Base-by-base conservation (phyloP, 2,888 invertebrate species). In the Dorcus parallelipipedus region DNA sequence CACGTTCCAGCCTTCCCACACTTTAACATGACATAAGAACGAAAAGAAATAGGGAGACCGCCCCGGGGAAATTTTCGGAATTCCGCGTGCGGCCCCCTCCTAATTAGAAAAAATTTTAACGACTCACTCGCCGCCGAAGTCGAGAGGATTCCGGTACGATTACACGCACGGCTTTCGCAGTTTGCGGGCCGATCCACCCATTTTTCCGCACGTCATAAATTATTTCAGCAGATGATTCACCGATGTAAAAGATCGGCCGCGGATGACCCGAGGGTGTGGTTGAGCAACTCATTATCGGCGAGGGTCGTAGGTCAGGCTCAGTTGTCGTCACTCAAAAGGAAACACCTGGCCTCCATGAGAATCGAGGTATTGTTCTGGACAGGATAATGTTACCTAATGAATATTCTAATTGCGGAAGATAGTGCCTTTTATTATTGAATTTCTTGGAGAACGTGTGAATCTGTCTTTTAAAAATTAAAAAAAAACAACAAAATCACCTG, bases 171-270 rank as follows among this genome's bases (percentile, higher is more conserved):
- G 20, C 41, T 23, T 23, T 17, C 17, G 20, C 17, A 17, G 45
- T 17, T 45, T 20, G 20, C 17, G 20, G 17, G 20, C n/a, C 45
- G 17, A 65, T 69, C 67, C 66, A 69, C 55, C 58, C 48, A 54
- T 56, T 58, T 60, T 60, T 61, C 60, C 58, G 56, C 63, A 61
- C 59, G 47, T 58, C 52, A 52, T 61, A 63, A 63, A 63, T 61
- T 61, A 63, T 62, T 60, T 60, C 60, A 45, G 17, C 45, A 23
- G 45, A 20, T 9, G 45, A 45, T 10, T 20, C 45, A 10, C 9
- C 9, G 45, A 23, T 9, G 45, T 20, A 45, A 45, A 45, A 17
- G 45, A 45, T 23, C 20, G 45, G 9, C 9, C 14, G 14, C 9
- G 14, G 45, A 45, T 23, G 45, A 10, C 45, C 45, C n/a, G 17